A percentile compares a stretch with the other conserved stretches of the same genome.
phyloP scores from a whole-genome alignment of 2,797 vertebrate genomes.

The Parotocinclus haroldoi region DNA sequence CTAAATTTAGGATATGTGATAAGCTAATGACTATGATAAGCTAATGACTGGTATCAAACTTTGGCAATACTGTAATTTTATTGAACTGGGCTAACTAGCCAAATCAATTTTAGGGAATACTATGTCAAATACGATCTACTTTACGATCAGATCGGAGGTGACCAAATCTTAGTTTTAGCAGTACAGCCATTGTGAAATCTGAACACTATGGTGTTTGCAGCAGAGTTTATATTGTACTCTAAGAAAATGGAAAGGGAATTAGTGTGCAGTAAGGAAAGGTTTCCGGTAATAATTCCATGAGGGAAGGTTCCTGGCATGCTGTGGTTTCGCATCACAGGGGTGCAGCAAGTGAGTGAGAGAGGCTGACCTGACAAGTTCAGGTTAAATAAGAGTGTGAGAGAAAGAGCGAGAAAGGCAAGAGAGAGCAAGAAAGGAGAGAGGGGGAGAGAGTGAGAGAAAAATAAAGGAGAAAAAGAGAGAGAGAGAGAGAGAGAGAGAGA shows the following conservation, averaged over 20 bases:
- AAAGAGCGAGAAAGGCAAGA: neutral
- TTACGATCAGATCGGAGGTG: too few species aligned
- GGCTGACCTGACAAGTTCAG: constrained; percentile 38
- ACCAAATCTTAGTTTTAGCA: too few species aligned
- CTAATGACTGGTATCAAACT: too few species aligned
- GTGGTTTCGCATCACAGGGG: constrained; percentile 27
- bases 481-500: constrained; percentile 15
- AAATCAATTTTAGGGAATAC: too few species aligned
- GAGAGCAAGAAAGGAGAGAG: constrained; percentile 20
- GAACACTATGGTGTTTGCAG: neutral
- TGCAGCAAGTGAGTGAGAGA: constrained; percentile 33
- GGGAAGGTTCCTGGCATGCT: constrained; percentile 22
- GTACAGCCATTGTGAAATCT: too few species aligned
- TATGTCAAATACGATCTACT: too few species aligned
- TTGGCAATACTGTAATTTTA: too few species aligned
- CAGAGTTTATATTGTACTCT: neutral
- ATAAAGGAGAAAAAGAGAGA: constrained; percentile 16
- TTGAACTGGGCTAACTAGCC: too few species aligned
- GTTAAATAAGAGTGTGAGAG: constrained; percentile 24
- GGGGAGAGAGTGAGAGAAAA: neutral
- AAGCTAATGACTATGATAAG: too few species aligned
- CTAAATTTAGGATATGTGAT: too few species aligned
- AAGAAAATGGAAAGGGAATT: neutral
- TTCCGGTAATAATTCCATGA: constrained; percentile 21
- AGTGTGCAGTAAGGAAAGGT: neutral